Percentiles rank a stretch among this genome's conserved stretches.
phyloP scores from a whole-genome alignment of 2,113 vertebrate genomes.

The Hyla sarda region DNA sequence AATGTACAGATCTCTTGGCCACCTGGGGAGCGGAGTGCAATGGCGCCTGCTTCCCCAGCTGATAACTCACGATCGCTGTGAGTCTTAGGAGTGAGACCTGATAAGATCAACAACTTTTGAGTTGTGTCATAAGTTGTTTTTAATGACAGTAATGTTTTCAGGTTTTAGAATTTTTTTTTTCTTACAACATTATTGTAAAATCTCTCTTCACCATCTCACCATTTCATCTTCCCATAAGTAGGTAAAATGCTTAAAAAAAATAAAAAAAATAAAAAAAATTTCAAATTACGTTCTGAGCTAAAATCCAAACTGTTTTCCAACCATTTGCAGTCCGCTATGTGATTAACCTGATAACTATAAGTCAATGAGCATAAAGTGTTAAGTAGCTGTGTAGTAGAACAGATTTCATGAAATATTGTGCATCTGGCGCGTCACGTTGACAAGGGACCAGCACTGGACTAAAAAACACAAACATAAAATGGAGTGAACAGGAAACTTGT shows the following conservation, averaged over 20 bases:
- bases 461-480: neutral
- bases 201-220: neutral
- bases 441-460: constrained; percentile 17
- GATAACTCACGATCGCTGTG: too few relatives aligned
- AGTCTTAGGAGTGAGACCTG: too few relatives aligned
- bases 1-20: too few relatives aligned
- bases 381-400: neutral
- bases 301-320: constrained; percentile 55
- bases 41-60: too few relatives aligned
- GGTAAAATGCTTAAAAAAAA: neutral
- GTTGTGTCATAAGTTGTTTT: too few relatives aligned
- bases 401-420: neutral
- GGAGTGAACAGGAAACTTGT: neutral
- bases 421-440: neutral
- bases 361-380: neutral
- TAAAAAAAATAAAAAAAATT: neutral
- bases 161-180: neutral
- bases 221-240: neutral
- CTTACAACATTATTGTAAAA: too few relatives aligned
- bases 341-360: neutral
- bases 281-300: neutral
- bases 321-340: neutral
- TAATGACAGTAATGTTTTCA: too few relatives aligned
- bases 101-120: too few relatives aligned
- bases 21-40: too few relatives aligned